phyloP scores from a whole-genome alignment of 2,113 vertebrate genomes.

The Zingel zingel region DNA sequence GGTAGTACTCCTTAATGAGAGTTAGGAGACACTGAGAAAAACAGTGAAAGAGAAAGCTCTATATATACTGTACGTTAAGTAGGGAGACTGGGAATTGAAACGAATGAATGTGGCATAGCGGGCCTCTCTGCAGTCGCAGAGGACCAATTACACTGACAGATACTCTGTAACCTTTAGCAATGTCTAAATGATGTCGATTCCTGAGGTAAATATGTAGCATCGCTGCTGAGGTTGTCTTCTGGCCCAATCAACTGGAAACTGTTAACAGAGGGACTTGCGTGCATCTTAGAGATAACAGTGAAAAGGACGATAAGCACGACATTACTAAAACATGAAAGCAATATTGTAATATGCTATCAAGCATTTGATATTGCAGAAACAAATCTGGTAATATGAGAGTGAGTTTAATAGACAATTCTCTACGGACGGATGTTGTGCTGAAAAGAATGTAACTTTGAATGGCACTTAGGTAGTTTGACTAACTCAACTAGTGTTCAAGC shows the following conservation, averaged over 20 bases:
- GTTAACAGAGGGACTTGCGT: constrained; percentile 17
- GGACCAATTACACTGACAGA: constrained; percentile 69
- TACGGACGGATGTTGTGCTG: neutral
- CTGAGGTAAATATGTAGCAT: constrained; percentile 54
- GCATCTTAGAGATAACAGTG: constrained; percentile 15
- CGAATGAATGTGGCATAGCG: constrained; percentile 17
- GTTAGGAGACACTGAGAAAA: constrained; percentile 20
- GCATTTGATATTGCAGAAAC: neutral
- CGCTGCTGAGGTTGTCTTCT: constrained; percentile 16
- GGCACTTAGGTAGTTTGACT: neutral
- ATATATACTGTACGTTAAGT: neutral
- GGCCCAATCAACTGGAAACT: constrained; percentile 11
- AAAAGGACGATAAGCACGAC: neutral
- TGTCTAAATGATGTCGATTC: constrained; percentile 55
- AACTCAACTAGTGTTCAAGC: neutral
- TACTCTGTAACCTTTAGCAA: constrained; percentile 62
- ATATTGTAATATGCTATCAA: neutral
- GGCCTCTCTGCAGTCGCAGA: constrained; percentile 26
- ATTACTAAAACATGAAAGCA: neutral
- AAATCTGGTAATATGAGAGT: neutral
- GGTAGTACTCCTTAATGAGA: constrained; percentile 49
- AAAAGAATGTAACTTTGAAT: neutral
- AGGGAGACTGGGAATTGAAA: constrained; percentile 45
- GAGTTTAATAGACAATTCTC: neutral
- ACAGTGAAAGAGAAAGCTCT: neutral